Evolutionary conservation across 2,888 invertebrate genomes (phyloP).

Genomic region (Drosophila subsilvestris): DNA sequence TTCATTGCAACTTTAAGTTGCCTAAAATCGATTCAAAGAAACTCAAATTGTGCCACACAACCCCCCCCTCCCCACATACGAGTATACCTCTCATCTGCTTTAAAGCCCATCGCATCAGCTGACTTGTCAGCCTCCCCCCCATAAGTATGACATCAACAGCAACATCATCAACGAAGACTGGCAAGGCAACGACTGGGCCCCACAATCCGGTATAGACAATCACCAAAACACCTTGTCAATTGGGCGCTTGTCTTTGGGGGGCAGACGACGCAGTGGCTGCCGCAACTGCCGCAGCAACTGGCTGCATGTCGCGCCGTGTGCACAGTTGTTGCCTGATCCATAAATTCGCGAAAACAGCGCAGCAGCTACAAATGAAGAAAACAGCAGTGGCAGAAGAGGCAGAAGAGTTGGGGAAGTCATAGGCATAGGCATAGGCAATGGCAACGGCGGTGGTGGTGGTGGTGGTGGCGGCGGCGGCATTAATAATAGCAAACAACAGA

Average conservation of each 20-base stretch:
- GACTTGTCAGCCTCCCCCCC: slow-evolving; percentile 8
- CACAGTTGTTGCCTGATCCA: slow-evolving; percentile 61
- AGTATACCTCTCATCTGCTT: background rate
- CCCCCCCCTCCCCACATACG: background rate
- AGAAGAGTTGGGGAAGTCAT: slow-evolving; percentile 20
- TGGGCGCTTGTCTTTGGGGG: slow-evolving; percentile 61
- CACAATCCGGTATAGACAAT: slow-evolving; percentile 33
- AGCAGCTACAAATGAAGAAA: slow-evolving; percentile 41
- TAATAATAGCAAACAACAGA: slow-evolving; percentile 69
- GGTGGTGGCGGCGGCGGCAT: slow-evolving; percentile 59
- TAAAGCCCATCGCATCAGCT: slow-evolving; percentile 1
- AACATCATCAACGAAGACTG: background rate
- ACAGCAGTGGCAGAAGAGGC: slow-evolving; percentile 35
- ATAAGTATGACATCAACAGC: slow-evolving; percentile 23
- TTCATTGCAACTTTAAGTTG: too few species aligned
- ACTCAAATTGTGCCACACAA: background rate
- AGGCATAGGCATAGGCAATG: background rate
- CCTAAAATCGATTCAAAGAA: too few species aligned
- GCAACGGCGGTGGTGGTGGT: slow-evolving; percentile 38
- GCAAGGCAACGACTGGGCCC: slow-evolving; percentile 15
- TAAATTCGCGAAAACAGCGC: slow-evolving; percentile 67
- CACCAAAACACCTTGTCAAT: slow-evolving; percentile 55
- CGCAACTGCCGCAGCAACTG: slow-evolving; percentile 15
- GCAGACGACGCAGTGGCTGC: slow-evolving; percentile 49
- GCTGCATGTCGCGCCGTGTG: slow-evolving; percentile 58